phyloP scores from a whole-genome alignment of 2,113 vertebrate species.

The Callorhinus ursinus region DNA sequence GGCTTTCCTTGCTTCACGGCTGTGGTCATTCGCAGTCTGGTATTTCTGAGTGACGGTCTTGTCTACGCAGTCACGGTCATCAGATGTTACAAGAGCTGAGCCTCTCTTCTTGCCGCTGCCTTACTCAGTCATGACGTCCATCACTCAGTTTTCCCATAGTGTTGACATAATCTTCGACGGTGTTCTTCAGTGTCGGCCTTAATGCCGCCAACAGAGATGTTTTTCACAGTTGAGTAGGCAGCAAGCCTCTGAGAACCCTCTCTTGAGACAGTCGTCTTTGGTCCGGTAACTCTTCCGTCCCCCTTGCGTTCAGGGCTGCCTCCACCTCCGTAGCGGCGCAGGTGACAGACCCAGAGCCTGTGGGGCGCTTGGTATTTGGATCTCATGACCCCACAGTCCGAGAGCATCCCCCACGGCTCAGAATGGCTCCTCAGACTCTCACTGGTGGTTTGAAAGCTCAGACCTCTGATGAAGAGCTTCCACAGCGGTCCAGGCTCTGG shows the following conservation, averaged over 20 bases:
- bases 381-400: accelerated
- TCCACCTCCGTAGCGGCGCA: background rate
- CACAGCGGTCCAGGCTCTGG: background rate
- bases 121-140: too few species aligned
- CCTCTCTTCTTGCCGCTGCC: background rate
- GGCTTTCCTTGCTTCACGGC: background rate
- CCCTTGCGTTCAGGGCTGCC: too few species aligned
- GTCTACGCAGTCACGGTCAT: accelerated
- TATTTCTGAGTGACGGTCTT: background rate
- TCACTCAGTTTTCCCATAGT: background rate
- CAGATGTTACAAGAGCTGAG: background rate
- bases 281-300: background rate
- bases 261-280: background rate
- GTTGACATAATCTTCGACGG: background rate
- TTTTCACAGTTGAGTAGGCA: accelerated
- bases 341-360: background rate
- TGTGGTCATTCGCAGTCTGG: too few species aligned
- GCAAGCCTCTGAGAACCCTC: background rate
- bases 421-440: too few species aligned
- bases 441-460: background rate
- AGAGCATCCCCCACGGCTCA: too few species aligned
- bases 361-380: background rate
- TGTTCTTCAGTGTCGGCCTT: background rate
- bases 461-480: background rate
- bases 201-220: background rate